Percentiles rank a stretch among this genome's conserved stretches.
Conservation (phyloP, 1,140 invertebrate species). For the Macrotrachela quadricornifera region DNA sequence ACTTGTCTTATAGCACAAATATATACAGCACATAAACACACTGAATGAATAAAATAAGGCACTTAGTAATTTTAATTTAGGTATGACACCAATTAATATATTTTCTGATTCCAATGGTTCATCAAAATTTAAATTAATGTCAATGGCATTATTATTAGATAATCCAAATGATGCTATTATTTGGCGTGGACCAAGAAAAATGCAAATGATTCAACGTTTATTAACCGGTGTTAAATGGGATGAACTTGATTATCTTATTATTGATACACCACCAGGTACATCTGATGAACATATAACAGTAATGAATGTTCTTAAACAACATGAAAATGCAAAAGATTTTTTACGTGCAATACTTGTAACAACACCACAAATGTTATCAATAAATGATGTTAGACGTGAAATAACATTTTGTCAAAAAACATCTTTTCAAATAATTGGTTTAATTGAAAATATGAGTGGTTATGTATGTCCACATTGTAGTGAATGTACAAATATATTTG, state of each 20-base stretch:
- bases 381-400: conserved; percentile 79
- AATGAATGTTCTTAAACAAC: conserved; percentile 55
- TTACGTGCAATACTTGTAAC: conserved; percentile 60
- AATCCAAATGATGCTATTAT: conserved; percentile 57
- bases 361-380: conserved; percentile 50
- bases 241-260: conserved; percentile 70
- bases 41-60: too few species aligned
- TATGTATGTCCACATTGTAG: conserved; percentile 69
- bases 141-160: neutral
- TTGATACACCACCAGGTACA: conserved; percentile 86
- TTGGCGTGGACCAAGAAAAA: conserved; percentile 88
- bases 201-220: conserved; percentile 77
- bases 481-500: conserved; percentile 7
- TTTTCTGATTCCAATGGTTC: too few species aligned
- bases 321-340: conserved; percentile 24
- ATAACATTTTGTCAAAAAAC: conserved; percentile 85
- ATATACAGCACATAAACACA: too few species aligned
- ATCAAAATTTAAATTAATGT: neutral
- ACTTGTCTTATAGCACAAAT: too few species aligned
- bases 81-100: too few species aligned
- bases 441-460: conserved; percentile 86
- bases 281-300: conserved; percentile 89
- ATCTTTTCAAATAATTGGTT: conserved; percentile 62
- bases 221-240: conserved; percentile 75
- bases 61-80: too few species aligned